These are phyloP conservation scores for Indri indri DNA, from an alignment of 2,113 vertebrate species.

Conservation along the genomic window DNA sequence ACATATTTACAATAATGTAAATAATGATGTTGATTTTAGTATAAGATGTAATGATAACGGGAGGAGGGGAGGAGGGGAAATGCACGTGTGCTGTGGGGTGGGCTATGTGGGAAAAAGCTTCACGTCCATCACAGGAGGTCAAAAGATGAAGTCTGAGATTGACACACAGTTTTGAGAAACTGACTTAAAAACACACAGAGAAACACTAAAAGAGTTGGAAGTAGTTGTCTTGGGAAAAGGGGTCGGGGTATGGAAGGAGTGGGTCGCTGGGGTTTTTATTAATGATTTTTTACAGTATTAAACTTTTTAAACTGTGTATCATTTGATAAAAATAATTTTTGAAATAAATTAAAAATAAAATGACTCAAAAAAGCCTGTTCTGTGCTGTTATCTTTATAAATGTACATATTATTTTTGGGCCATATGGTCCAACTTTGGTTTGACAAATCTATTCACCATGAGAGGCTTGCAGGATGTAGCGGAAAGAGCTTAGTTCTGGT, in stretches of 20 bases:
- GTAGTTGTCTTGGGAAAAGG: background rate
- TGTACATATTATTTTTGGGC: background rate
- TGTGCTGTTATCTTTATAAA: conserved; percentile 42
- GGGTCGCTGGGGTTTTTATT: background rate
- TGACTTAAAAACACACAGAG: background rate
- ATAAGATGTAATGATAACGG: background rate
- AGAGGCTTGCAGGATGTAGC: background rate
- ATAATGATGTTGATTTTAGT: background rate
- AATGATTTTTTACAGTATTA: background rate
- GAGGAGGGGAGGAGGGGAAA: background rate
- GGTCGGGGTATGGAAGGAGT: background rate
- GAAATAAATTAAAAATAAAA: conserved; percentile 55
- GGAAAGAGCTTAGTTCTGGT: background rate
- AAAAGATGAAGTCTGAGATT: conserved; percentile 21
- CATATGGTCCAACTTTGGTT: conserved; percentile 34
- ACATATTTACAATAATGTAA: conserved; percentile 28
- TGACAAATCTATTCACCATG: background rate
- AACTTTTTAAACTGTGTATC: conserved; percentile 31
- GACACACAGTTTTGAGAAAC: background rate
- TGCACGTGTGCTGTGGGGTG: background rate
- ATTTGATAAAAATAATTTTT: conserved; percentile 58
- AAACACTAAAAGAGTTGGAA: background rate
- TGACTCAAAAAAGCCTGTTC: conserved; percentile 11
- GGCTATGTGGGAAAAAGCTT: background rate
- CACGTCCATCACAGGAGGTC: background rate